Evolutionary conservation across 2,113 vertebrate genomes (phyloP).

Genomic region (Melanotaenia duboulayi): DNA sequence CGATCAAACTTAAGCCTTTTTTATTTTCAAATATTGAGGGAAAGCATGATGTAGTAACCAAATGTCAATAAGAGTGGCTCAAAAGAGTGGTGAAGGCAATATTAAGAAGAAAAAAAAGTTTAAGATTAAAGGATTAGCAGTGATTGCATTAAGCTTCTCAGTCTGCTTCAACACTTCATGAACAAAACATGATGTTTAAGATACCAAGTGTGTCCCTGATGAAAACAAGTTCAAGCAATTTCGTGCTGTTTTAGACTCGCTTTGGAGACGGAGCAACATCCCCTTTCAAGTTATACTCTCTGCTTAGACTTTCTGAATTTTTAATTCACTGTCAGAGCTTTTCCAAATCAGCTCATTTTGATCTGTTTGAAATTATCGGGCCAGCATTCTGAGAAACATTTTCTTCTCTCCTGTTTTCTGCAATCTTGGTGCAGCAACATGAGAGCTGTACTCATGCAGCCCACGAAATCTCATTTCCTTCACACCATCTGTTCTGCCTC

Average conservation of each 20-base stretch:
- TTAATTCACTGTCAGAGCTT: constrained; percentile 12
- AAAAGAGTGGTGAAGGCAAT: constrained; percentile 30
- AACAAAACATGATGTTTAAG: constrained; percentile 42
- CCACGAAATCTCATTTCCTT: constrained; percentile 51
- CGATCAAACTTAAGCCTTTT: constrained; percentile 3
- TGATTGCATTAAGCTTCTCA: constrained; percentile 53
- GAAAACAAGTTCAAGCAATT: constrained; percentile 34
- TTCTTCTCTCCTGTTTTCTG: constrained; percentile 13
- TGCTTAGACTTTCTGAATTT: constrained; percentile 20
- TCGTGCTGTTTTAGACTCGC: constrained; percentile 10
- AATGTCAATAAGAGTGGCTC: constrained; percentile 21
- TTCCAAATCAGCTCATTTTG: constrained; percentile 34
- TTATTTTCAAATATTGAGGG: constrained; percentile 13
- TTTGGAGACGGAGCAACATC: constrained; percentile 27
- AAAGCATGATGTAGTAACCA: constrained; percentile 11
- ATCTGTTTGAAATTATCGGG: constrained; percentile 35
- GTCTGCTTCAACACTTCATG: constrained; percentile 34
- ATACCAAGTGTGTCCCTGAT: constrained; percentile 41
- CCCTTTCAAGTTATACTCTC: constrained; percentile 13
- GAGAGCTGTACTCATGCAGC: constrained; percentile 24
- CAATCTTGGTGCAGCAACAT: constrained; percentile 27
- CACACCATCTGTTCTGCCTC: constrained; percentile 61
- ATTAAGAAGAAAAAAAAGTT: constrained; percentile 29
- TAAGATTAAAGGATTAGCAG: constrained; percentile 58
- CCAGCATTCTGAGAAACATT: constrained; percentile 14